These are phyloP conservation scores for Typhlomys cinereus DNA, from an alignment of 2,113 vertebrate genomes.

Conservation along the genomic window DNA sequence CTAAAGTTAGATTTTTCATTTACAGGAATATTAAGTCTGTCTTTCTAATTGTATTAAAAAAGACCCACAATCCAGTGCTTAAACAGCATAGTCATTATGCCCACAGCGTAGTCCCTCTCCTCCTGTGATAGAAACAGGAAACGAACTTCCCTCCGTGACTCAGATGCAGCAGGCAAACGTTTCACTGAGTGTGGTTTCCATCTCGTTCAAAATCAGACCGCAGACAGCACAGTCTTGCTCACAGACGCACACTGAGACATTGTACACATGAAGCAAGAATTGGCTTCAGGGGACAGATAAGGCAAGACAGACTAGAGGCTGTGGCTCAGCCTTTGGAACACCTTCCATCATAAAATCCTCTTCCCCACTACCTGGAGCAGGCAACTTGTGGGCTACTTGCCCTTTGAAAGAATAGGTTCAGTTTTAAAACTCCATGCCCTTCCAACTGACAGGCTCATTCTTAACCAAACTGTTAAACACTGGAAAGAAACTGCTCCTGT, in stretches of 20 bases:
- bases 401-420: slow-evolving; percentile 55
- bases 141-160: background rate
- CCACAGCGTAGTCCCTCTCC: background rate
- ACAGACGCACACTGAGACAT: background rate
- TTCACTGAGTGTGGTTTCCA: slow-evolving; percentile 30
- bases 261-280: slow-evolving; percentile 37
- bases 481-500: slow-evolving; percentile 58
- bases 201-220: slow-evolving; percentile 50
- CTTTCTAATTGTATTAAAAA: background rate
- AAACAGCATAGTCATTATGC: background rate
- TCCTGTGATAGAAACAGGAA: background rate
- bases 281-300: slow-evolving; percentile 60
- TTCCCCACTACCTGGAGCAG: background rate
- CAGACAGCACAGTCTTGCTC: background rate
- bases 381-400: slow-evolving; percentile 65
- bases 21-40: background rate
- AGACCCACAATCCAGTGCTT: background rate
- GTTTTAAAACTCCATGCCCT: slow-evolving; percentile 62
- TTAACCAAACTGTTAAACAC: slow-evolving; percentile 69
- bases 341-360: slow-evolving; percentile 45
- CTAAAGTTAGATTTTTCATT: background rate
- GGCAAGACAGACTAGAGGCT: slow-evolving; percentile 26
- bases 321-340: background rate
- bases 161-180: background rate
- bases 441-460: slow-evolving; percentile 29